phyloP scores from a whole-genome alignment of 2,888 invertebrate genomes.

The Amblyjoppa proteus region DNA sequence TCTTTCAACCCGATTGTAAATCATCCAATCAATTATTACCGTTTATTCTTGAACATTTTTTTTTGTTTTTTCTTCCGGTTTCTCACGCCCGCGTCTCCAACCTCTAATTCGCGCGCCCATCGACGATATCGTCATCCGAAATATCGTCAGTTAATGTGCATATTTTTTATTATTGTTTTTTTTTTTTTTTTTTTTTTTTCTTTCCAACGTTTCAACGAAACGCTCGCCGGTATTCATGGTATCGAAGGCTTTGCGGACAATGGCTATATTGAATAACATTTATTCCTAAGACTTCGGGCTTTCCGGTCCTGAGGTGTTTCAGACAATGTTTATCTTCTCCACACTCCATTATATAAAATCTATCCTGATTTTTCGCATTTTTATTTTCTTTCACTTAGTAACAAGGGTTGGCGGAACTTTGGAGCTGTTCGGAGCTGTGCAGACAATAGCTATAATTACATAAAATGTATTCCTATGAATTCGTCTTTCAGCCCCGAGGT shows the following conservation, averaged over 20 bases:
- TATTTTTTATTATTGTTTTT: background rate
- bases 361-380: background rate
- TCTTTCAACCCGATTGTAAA: conserved; percentile 10
- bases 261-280: background rate
- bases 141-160: background rate
- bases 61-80: conserved; percentile 45
- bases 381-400: too few relatives aligned
- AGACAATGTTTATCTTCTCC: background rate
- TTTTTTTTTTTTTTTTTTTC: background rate
- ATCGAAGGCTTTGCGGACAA: background rate
- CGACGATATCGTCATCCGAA: conserved; percentile 16
- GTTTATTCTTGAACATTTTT: conserved; percentile 20
- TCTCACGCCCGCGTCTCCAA: conserved; percentile 64
- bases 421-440: too few relatives aligned
- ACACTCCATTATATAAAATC: background rate
- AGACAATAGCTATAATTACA: background rate
- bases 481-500: background rate
- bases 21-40: background rate
- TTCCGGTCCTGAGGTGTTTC: background rate
- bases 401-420: too few relatives aligned
- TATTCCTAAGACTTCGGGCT: background rate
- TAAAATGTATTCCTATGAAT: background rate
- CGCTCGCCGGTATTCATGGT: conserved; percentile 70
- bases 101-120: conserved; percentile 63
- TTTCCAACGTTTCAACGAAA: conserved; percentile 27